Conservation (phyloP, 2,797 vertebrate genomes). For the Takifugu ocellatus region DNA sequence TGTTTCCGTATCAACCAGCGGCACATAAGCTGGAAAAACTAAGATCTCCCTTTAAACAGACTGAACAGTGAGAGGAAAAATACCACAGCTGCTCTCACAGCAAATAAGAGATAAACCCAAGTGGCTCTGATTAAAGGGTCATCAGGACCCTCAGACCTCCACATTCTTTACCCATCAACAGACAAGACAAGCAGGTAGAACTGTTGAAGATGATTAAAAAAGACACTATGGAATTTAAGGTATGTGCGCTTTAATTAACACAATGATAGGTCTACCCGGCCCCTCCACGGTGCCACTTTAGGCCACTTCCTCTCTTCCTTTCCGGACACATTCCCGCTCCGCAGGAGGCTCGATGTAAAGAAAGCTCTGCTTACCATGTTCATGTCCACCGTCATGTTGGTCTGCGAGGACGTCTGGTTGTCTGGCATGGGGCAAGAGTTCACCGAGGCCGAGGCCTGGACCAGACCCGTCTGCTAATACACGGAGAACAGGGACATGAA, state of each 20-base stretch:
- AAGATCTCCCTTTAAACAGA: neutral
- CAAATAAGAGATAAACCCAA: slow-evolving; percentile 11
- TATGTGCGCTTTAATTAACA: neutral
- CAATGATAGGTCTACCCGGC: neutral
- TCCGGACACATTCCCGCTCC: slow-evolving; percentile 49
- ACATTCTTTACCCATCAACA: slow-evolving; percentile 20
- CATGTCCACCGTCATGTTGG: slow-evolving; percentile 84
- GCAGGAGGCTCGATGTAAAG: neutral
- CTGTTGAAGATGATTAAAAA: too few relatives aligned
- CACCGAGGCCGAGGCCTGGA: slow-evolving; percentile 78
- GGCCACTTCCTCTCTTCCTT: slow-evolving; percentile 49
- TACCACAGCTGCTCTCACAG: slow-evolving; percentile 1
- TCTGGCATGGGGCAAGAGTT: slow-evolving; percentile 77
- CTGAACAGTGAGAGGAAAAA: neutral
- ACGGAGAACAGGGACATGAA: slow-evolving; percentile 12
- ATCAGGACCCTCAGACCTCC: slow-evolving; percentile 1
- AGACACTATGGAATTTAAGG: too few relatives aligned
- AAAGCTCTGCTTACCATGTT: slow-evolving; percentile 76
- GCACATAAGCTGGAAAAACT: neutral
- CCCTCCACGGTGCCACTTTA: slow-evolving; percentile 6
- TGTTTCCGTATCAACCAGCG: slow-evolving; percentile 16
- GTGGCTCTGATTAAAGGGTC: slow-evolving; percentile 1
- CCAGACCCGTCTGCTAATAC: slow-evolving; percentile 63
- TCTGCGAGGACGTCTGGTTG: slow-evolving; percentile 75
- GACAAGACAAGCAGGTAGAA: neutral